Percentiles rank a stretch among this genome's conserved stretches.
These are phyloP conservation scores for Microcebus ravelobensis DNA, from an alignment of 2,113 vertebrate species.

Conservation along the genomic window DNA sequence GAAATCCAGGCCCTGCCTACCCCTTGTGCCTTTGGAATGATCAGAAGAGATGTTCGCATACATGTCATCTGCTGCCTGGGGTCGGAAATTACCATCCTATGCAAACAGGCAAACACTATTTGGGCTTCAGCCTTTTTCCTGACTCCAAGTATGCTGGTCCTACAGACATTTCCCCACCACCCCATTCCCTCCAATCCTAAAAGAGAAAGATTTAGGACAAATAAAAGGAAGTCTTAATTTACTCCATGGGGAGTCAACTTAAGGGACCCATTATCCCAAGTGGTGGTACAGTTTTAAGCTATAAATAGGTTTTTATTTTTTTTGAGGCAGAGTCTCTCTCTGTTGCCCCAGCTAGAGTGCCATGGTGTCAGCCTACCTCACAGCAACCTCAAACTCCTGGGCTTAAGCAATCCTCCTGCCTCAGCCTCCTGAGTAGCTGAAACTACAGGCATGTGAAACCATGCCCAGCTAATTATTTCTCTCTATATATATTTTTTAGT, in stretches of 20 bases:
- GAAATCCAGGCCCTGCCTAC: not conserved
- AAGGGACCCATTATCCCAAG: conserved; percentile 48
- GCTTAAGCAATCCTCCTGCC: no score
- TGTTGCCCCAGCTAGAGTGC: no score
- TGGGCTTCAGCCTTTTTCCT: not conserved
- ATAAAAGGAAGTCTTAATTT: conserved; percentile 60
- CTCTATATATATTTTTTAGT: no score
- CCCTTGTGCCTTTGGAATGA: not conserved
- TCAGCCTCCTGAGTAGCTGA: no score
- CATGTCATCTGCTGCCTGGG: not conserved
- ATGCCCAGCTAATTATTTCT: no score
- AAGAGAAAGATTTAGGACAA: conserved; percentile 37
- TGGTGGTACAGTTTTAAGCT: conserved; percentile 8
- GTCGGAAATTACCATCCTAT: not conserved
- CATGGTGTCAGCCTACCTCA: no score
- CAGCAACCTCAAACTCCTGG: no score
- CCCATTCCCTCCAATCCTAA: not conserved
- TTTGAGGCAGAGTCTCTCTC: no score
- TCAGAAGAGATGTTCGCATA: not conserved
- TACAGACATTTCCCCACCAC: not conserved
- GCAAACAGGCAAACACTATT: not conserved
- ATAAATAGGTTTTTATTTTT: conserved; percentile 63
- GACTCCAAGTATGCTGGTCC: not conserved
- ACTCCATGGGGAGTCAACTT: conserved; percentile 27
- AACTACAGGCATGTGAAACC: no score